Conservation (phyloP, 2,797 vertebrate genomes). For the Syngnathus acus region DNA sequence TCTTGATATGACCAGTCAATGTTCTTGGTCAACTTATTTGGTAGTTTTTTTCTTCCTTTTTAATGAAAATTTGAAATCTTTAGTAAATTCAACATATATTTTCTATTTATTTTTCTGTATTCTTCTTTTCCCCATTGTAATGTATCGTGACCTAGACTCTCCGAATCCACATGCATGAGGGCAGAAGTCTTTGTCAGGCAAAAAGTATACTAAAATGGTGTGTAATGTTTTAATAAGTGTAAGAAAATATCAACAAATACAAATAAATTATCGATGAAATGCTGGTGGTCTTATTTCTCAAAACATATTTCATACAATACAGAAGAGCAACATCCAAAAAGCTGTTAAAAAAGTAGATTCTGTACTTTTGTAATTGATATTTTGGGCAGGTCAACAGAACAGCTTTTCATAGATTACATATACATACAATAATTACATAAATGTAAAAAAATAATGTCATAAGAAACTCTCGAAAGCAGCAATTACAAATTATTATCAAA, state of each 20-base stretch:
- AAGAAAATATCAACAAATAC: slow-evolving; percentile 69
- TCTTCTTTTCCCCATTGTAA: slow-evolving; percentile 19
- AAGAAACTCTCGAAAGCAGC: background rate
- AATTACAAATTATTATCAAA: background rate
- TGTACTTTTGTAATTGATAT: background rate
- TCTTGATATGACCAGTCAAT: slow-evolving; percentile 14
- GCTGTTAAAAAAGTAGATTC: background rate
- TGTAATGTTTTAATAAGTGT: slow-evolving; percentile 76
- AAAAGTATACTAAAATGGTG: slow-evolving; percentile 23
- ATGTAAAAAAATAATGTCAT: background rate
- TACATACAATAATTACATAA: background rate
- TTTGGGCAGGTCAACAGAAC: background rate
- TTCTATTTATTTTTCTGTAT: slow-evolving; percentile 40
- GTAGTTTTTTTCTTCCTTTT: slow-evolving; percentile 20
- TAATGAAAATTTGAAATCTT: slow-evolving; percentile 34
- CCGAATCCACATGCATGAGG: slow-evolving; percentile 14
- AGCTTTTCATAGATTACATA: background rate
- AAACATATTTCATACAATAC: background rate
- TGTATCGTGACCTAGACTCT: slow-evolving; percentile 11
- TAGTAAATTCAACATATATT: slow-evolving; percentile 41
- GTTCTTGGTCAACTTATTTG: slow-evolving; percentile 13
- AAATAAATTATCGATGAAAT: slow-evolving; percentile 82
- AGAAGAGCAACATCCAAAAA: background rate
- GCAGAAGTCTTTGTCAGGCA: slow-evolving; percentile 29
- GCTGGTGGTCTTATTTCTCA: slow-evolving; percentile 39